Percentiles rank a stretch among this genome's conserved stretches.
phyloP scores from a whole-genome alignment of 2,888 invertebrate genomes.

The Cephus pulcher region DNA sequence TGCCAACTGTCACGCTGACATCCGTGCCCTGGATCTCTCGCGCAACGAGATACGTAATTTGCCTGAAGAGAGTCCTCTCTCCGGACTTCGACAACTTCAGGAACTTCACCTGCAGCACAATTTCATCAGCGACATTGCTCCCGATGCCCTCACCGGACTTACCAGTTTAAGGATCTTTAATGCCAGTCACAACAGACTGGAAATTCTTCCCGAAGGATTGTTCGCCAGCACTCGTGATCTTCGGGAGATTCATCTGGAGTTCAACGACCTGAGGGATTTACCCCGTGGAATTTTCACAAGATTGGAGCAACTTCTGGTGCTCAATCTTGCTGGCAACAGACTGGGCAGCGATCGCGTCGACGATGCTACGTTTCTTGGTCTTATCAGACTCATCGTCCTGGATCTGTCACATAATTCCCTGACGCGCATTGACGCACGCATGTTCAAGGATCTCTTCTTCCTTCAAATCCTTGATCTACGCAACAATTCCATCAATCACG shows the following conservation, averaged over 20 bases:
- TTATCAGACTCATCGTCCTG: constrained; percentile 85
- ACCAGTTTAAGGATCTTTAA: constrained; percentile 84
- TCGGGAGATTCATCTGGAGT: constrained; percentile 85
- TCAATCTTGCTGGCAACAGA: constrained; percentile 88
- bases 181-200: constrained; percentile 87
- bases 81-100: constrained; percentile 81
- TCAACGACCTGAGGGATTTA: constrained; percentile 85
- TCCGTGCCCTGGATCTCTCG: constrained; percentile 84
- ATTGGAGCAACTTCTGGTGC: constrained; percentile 84
- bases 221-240: constrained; percentile 86
- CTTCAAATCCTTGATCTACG: constrained; percentile 87
- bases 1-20: constrained; percentile 70
- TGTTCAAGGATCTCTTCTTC: constrained; percentile 88
- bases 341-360: constrained; percentile 87
- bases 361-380: constrained; percentile 85
- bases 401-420: constrained; percentile 89
- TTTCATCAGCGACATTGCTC: constrained; percentile 82
- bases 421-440: constrained; percentile 83
- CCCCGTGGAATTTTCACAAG: constrained; percentile 87
- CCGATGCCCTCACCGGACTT: constrained; percentile 83
- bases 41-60: constrained; percentile 81
- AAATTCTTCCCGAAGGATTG: constrained; percentile 82
- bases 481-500: constrained; percentile 89
- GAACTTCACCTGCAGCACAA: constrained; percentile 86
- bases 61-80: constrained; percentile 80